These are phyloP conservation scores for Chironomus striatipennis DNA, from an alignment of 1,140 invertebrate species.

Conservation along the genomic window DNA sequence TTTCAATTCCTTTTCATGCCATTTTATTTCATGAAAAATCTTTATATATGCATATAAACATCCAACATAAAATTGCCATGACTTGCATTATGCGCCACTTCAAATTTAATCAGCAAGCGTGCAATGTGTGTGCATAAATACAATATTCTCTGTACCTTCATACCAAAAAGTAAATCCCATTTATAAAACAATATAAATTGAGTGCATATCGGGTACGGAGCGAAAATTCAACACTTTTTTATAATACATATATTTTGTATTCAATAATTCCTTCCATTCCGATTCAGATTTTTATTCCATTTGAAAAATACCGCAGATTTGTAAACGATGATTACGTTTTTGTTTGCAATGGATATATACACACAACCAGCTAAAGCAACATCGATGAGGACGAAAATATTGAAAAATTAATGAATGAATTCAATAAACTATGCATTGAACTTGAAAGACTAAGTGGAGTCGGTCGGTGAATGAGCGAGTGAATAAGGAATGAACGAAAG, in stretches of 20 bases:
- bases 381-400: neutral
- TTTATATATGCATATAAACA: neutral
- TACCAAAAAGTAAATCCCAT: neutral
- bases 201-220: neutral
- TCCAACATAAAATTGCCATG: neutral
- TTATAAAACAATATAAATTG: constrained; percentile 5
- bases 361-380: no score
- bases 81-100: neutral
- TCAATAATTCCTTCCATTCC: neutral
- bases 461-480: neutral
- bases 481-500: neutral
- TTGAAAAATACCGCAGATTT: constrained; percentile 11
- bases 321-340: neutral
- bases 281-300: constrained; percentile 1
- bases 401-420: constrained; percentile 15
- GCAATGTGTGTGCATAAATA: constrained; percentile 7
- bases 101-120: neutral
- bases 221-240: neutral
- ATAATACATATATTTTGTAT: no score
- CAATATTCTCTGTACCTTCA: neutral
- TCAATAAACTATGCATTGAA: constrained; percentile 13
- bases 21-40: neutral
- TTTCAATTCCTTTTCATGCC: neutral
- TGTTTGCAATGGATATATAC: no score
- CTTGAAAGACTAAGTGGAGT: constrained; percentile 7